phyloP scores from a whole-genome alignment of 2,888 invertebrate species.

The Lymantria monacha region DNA sequence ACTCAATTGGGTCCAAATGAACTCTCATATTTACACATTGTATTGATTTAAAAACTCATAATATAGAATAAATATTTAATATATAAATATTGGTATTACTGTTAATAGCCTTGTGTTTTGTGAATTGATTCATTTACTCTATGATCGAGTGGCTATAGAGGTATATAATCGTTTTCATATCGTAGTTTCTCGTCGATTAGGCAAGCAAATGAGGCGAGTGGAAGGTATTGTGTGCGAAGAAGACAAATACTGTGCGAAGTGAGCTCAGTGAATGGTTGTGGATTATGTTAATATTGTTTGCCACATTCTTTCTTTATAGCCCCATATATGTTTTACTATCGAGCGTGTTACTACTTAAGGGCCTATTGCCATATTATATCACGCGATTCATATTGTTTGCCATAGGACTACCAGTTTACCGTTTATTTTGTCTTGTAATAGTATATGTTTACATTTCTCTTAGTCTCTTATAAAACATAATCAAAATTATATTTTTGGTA shows the following conservation, averaged over 20 bases:
- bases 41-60: no score
- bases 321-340: not conserved
- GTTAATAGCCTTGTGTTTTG: not conserved
- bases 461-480: no score
- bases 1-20: no score
- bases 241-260: conserved; percentile 41
- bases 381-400: not conserved
- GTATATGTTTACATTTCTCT: no score
- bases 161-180: conserved; percentile 57
- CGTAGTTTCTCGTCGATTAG: conserved; percentile 63
- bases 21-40: no score
- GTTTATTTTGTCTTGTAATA: no score
- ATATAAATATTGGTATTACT: no score
- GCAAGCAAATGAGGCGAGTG: conserved; percentile 58
- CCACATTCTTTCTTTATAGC: no score
- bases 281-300: conserved; percentile 29
- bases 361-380: not conserved
- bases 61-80: no score
- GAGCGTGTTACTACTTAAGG: not conserved
- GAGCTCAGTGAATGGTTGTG: conserved; percentile 43
- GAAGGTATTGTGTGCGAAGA: conserved; percentile 54
- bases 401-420: no score
- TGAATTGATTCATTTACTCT: conserved; percentile 13
- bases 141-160: conserved; percentile 29
- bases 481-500: no score